Base-by-base conservation (phyloP, 2,888 invertebrate genomes). In the Hydrotaea diabolus region DNA sequence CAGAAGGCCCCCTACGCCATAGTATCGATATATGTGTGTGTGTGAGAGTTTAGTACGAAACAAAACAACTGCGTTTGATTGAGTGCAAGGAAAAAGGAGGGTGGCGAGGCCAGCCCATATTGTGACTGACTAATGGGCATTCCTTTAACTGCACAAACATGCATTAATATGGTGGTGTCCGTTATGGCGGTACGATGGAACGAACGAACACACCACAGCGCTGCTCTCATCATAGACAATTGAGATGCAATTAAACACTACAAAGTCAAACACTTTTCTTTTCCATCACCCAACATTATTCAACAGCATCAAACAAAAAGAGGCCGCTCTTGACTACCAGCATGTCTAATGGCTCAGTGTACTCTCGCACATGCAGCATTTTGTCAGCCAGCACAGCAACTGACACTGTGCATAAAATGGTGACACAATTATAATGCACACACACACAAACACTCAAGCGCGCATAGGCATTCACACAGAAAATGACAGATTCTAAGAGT, bases 231-330 rank as follows among this genome's bases (percentile, higher is more conserved):
- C n/a, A n/a, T n/a, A n/a, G n/a, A 62, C 66, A 71, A 75, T 66
- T 82, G 64, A 53, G 23, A 62, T 64, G 75, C 64, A 82, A 79
- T 82, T 82, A 82, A 78, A 55, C 21, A 72, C 49, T 78, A 57
- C 59, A 62, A 59, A 53, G 69, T 69, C 69, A 69, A 69, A 69
- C 31, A 69, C 46, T 69, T 69, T 69, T 46, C 46, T 19, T 66
- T 66, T 39, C 43, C 66, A 43, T 66, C 43, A 21, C 19, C 66
- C 23, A 59, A 26, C 26, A 2, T 23, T 13, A 21, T 2, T 31
- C 62, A 23, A 43, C 69, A 43, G 13, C 66, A 69, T 69, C 69
- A 69, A 69, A 69, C n/a, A 23, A 15, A 69, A 69, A 1, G 46
- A 69, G 39, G 46, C 69, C 39, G 17, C 39, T 69, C 66, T 39